Evolutionary conservation across 1,140 invertebrate genomes (phyloP).

Genomic region (Conus betulinus): DNA sequence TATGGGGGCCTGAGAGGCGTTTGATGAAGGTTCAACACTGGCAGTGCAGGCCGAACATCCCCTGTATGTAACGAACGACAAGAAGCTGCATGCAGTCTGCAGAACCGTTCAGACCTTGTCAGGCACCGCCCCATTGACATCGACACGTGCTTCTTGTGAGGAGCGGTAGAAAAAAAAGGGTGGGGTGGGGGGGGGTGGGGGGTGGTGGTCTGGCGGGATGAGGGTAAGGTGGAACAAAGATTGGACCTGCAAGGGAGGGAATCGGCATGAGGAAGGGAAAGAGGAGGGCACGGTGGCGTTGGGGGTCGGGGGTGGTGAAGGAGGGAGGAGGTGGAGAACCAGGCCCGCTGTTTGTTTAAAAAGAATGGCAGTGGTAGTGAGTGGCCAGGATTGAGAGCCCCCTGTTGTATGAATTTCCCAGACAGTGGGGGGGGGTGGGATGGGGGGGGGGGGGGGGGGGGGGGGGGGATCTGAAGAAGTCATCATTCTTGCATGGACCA

Average conservation of each 20-base stretch:
- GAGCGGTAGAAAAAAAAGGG: neutral
- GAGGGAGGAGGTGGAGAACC: neutral
- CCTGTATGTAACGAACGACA: neutral
- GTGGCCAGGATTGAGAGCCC: neutral
- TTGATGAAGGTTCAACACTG: neutral
- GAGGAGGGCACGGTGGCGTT: neutral
- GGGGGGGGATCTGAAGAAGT: no score
- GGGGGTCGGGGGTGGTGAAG: neutral
- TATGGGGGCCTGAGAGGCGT: neutral
- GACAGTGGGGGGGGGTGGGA: neutral
- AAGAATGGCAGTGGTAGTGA: neutral
- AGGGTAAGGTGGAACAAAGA: neutral
- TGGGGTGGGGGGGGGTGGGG: neutral
- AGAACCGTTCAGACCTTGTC: neutral
- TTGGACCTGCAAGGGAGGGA: neutral
- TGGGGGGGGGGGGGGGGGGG: no score
- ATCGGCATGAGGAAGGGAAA: neutral
- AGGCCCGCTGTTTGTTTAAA: no score
- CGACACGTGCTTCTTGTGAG: neutral
- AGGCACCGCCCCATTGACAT: constrained; percentile 1
- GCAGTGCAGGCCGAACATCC: neutral
- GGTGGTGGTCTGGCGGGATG: no score
- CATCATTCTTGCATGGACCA: no score
- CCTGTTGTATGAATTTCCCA: neutral
- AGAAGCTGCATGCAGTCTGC: neutral